Evolutionary conservation across 2,113 vertebrate genomes (phyloP).

Genomic region (Willisornis vidua): DNA sequence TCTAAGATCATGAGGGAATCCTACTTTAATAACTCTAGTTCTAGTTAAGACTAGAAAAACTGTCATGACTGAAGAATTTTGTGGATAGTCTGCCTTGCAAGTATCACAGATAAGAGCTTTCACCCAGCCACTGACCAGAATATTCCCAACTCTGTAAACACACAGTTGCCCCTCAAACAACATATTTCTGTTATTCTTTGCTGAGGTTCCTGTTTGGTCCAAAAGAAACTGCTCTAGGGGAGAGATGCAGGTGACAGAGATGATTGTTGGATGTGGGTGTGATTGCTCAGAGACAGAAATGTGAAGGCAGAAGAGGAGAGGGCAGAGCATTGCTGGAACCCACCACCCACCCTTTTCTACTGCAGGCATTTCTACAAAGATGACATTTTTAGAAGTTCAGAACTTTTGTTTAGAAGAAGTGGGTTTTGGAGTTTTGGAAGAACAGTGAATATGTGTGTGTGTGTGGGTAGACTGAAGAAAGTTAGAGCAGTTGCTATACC

Average conservation of each 20-base stretch:
- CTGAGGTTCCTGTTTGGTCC: background rate
- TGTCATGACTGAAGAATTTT: background rate
- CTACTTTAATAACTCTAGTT: background rate
- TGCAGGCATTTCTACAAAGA: background rate
- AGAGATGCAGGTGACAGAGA: background rate
- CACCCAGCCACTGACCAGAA: background rate
- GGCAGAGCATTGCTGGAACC: background rate
- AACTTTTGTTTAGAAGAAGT: background rate
- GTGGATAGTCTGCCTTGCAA: background rate
- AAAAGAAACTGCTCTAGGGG: background rate
- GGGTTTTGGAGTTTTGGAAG: background rate
- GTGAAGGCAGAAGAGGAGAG: background rate
- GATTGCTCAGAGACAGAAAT: background rate
- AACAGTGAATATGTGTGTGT: background rate
- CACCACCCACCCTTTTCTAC: background rate
- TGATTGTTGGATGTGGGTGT: background rate
- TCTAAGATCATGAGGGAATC: background rate
- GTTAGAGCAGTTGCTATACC: background rate
- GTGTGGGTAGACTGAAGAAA: accelerated
- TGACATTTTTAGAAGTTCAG: background rate
- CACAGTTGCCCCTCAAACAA: background rate
- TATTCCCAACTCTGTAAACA: background rate
- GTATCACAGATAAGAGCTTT: background rate
- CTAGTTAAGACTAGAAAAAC: background rate
- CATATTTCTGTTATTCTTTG: background rate